These are phyloP conservation scores for Microchirus variegatus DNA, from an alignment of 2,797 vertebrate species.

Conservation along the genomic window DNA sequence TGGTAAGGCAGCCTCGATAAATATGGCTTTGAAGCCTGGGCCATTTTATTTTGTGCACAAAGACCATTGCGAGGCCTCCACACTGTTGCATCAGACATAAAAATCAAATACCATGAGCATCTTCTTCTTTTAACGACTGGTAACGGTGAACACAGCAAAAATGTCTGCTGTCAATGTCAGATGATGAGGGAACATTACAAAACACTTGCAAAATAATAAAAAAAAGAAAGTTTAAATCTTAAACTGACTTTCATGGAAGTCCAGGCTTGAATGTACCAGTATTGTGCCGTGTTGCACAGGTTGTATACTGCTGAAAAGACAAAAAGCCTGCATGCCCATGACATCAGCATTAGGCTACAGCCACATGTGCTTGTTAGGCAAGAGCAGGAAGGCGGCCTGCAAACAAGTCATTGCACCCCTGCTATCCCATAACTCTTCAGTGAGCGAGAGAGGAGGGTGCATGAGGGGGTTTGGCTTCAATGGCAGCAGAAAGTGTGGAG, in stretches of 20 bases:
- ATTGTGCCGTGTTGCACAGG: slow-evolving; percentile 1
- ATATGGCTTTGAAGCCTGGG: slow-evolving; percentile 89
- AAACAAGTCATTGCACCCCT: slow-evolving; percentile 62
- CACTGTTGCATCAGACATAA: slow-evolving; percentile 86
- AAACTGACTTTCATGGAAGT: neutral
- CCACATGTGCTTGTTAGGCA: slow-evolving; percentile 69
- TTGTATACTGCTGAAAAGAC: slow-evolving; percentile 14
- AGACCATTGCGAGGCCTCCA: slow-evolving; percentile 80
- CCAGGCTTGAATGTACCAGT: slow-evolving; percentile 1
- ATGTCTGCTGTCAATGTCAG: slow-evolving; percentile 20
- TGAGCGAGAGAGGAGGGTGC: slow-evolving; percentile 40
- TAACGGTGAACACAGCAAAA: slow-evolving; percentile 26
- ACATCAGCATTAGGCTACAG: slow-evolving; percentile 54
- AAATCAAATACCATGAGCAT: slow-evolving; percentile 66
- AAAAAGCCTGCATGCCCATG: slow-evolving; percentile 34
- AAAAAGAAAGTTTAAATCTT: slow-evolving; percentile 1
- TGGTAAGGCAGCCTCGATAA: slow-evolving; percentile 90
- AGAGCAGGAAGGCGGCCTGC: slow-evolving; percentile 49
- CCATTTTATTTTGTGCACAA: slow-evolving; percentile 90
- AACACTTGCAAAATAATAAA: slow-evolving; percentile 9
- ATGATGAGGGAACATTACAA: slow-evolving; percentile 17
- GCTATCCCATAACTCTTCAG: slow-evolving; percentile 66
- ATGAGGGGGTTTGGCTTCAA: slow-evolving; percentile 77
- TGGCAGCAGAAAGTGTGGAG: slow-evolving; percentile 80
- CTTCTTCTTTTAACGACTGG: slow-evolving; percentile 63